Conservation (phyloP, 1,140 invertebrate species). For the Temnothorax longispinosus region DNA sequence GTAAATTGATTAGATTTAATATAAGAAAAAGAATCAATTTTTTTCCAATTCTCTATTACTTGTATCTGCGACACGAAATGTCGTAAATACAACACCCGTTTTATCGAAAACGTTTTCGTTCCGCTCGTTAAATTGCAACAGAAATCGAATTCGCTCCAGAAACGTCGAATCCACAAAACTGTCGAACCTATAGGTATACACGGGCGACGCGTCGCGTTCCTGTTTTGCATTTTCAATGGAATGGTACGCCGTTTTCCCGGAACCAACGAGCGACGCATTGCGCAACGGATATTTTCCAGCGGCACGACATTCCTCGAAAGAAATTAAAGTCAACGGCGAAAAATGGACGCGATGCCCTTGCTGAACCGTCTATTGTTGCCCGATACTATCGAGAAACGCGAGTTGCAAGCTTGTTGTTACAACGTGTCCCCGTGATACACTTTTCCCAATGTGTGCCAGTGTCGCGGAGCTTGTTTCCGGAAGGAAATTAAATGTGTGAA, state of each 20-base stretch:
- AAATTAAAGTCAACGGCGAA: constrained; percentile 22
- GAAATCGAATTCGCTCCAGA: constrained; percentile 39
- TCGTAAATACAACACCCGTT: not conserved
- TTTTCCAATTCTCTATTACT: not conserved
- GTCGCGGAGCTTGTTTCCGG: constrained; percentile 37
- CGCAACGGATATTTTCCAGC: constrained; percentile 22
- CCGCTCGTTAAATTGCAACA: constrained; percentile 31
- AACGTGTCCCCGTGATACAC: constrained; percentile 29
- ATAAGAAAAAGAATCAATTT: not conserved
- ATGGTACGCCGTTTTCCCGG: not conserved
- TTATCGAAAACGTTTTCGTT: not conserved
- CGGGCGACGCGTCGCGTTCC: constrained; percentile 1
- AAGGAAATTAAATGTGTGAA: constrained; percentile 48
- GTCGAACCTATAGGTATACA: not conserved
- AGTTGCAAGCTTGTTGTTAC: not conserved
- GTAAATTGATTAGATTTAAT: not conserved
- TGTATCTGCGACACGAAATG: not conserved
- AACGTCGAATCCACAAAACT: constrained; percentile 46
- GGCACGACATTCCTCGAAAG: not conserved
- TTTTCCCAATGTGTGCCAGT: constrained; percentile 6
- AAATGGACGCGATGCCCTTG: not conserved
- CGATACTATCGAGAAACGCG: constrained; percentile 3
- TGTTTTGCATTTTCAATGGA: constrained; percentile 44
- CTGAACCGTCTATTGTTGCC: not conserved
- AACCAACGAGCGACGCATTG: constrained; percentile 24